Evolutionary conservation across 2,888 invertebrate species (phyloP), one percentile per base, ranked within the genome.

Genomic region (Brachypalpus laphriformis): DNA sequence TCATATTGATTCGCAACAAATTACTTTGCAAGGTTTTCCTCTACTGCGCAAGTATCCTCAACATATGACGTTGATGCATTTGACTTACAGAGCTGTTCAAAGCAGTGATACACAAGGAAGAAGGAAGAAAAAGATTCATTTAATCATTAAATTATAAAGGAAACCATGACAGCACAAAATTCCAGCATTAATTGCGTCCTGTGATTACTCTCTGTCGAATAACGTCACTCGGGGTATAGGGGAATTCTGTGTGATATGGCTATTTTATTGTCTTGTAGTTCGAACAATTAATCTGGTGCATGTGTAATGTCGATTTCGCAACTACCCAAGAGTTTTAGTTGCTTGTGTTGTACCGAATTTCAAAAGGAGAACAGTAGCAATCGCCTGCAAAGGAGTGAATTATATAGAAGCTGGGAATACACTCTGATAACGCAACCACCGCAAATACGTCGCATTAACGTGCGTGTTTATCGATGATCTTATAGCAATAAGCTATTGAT

Each of bases 261-360:
- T 81, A 75, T 71, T 81, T 81, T 51, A 71, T 81, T 68, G 40
- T 45, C 65, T 81, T 63, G 25, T 59, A 20, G 56, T 75, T 42
- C 51, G 71, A 57, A 65, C 37, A 70, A 42, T 54, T 75, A 59
- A 81, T n/a, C 47, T 71, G 70, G 65, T 66, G 66, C 71, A 81
- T 75, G 81, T 81, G 82, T 80, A 76, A 87, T 87, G 87, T 86
- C 82, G 82, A 80, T 87, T 75, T 80, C 86, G 78, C 82, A 86
- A 70, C 68, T 94, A 0, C 91, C 94, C 57, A 91, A 94, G 83
- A 94, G 94, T 88, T 89, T 94, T 72, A 94, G 94, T 88, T 94
- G 94, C 93, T 92, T 94, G 87, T 92, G 94, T 86, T 94, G 94
- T 91, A 93, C 94, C 81, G 91, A 91, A 74, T 87, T 88, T 89